Evolutionary conservation across 2,888 invertebrate species (phyloP), one percentile per base, ranked within the genome.

Genomic region (Caenorhabditis afra): DNA sequence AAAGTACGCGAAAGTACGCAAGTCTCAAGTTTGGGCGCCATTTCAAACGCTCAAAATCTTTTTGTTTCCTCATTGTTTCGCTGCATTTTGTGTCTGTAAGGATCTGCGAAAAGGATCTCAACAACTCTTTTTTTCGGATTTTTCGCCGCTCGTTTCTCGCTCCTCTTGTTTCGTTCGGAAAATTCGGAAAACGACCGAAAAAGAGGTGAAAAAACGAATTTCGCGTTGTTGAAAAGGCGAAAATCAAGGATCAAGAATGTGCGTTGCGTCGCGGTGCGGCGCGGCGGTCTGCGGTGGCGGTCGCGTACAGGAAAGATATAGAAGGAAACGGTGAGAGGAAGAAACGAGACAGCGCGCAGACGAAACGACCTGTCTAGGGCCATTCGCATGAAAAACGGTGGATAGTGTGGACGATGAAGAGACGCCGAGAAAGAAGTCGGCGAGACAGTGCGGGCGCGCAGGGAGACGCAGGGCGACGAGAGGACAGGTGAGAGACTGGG

Each of bases 241-340:
- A 71, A 64, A 71, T 71, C 71, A 71, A 71, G 71, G 71, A 64
- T 71, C 71, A 71, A 20, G 57, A 71, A 62, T 71, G 71, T 57
- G 59, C 68, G 52, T 58, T 23, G 67, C 67, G 68, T 29, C 41
- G 39, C 47, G 62, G 49, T 35, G 62, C 57, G 59, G 45, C 65
- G 70, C 67, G 55, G 62, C 47, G 70, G 53, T 37, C 53, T 61
- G 53, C 70, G 55, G 41, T 71, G 73, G 64, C 73, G 55, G 73
- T 65, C 73, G 64, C 73, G 57, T 70, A 70, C 61, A 70, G 23
- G 52, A 66, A 59, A 68, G 67, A 68, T 58, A 59, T 52, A 59
- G 59, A 57, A 20, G 35, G 16, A 39, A 37, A 44, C 16, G 53
- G 59, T 35, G 58, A 68, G 44, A 41, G 45, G 52, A 41, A 16